Conservation (phyloP, 2,888 invertebrate species). For the Piscicola geometra region DNA sequence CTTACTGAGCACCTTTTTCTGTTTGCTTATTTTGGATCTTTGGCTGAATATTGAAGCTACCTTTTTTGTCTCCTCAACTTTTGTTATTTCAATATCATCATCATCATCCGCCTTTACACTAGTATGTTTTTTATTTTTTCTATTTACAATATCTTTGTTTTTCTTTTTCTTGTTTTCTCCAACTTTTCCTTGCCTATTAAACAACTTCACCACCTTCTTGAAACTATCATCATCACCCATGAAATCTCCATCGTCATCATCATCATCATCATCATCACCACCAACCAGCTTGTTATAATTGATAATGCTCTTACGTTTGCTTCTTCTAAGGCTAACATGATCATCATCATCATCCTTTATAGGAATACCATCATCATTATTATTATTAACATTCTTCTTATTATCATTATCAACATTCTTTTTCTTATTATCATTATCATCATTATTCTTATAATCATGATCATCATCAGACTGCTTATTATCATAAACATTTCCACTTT, state of each 20-base stretch:
- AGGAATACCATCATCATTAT: neutral
- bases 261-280: neutral
- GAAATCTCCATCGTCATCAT: neutral
- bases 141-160: neutral
- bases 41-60: neutral
- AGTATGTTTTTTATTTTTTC: neutral
- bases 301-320: neutral
- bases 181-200: no score
- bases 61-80: neutral
- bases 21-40: neutral
- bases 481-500: neutral
- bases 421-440: slow-evolving; percentile 15
- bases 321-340: neutral
- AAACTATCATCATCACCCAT: neutral
- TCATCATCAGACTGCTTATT: neutral
- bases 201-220: no score
- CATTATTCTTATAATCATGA: neutral
- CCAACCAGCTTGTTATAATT: neutral
- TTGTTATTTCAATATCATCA: neutral
- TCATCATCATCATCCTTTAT: neutral
- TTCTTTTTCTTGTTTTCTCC: neutral
- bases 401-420: neutral
- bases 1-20: neutral
- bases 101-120: neutral
- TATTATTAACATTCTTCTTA: neutral